Evolutionary conservation across 1,140 invertebrate genomes (phyloP), one percentile per base, ranked within the genome.

Genomic region (Trinorchestia longiramus): DNA sequence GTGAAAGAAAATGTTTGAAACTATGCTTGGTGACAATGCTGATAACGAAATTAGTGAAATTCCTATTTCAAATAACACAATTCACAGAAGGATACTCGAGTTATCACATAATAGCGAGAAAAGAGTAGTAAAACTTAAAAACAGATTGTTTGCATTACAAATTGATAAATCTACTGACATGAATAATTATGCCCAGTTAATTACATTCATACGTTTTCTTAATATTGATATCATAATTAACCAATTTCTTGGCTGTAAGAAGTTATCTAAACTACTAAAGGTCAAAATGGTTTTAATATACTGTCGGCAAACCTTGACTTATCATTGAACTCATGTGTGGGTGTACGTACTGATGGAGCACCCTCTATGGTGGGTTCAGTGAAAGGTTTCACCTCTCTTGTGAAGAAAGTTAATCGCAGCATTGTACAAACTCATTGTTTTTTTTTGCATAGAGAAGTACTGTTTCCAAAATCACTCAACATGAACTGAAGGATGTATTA

Each of bases 271-370:
- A 96, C 90, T 95, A 94, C 95, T 87, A 96, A 87, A 96, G 88
- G 95, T 94, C 62, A 96, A 96, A 94, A 96, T 96, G 95, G 95
- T 53, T 96, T 96, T 94, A 15, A 88, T 53, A 45, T 96, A 94
- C 95, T 96, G 62, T 96, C 44, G 47, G 95, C 6, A 47, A 28
- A 95, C 4, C 95, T 95, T 53, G 45, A 95, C 62, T 47, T 95
- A 19, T 47, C 43, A 95, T 45, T 1, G 43, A 42, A 17, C 42
- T 47, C 44, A 47, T 95, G 95, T 47, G 62, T 96, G n/a, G n/a
- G n/a, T n/a, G n/a, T n/a, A n/a, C n/a, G 95, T 94, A 95, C 43
- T 95, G 88, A 87, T 44, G 88, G 95, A 45, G 95, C 95, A 47
- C 95, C 87, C 11, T 95, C 95, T 40, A 94, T 95, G 43, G 95